These are phyloP conservation scores for Pseudachorutes palmiensis DNA, from an alignment of 1,140 invertebrate genomes.

Conservation along the genomic window DNA sequence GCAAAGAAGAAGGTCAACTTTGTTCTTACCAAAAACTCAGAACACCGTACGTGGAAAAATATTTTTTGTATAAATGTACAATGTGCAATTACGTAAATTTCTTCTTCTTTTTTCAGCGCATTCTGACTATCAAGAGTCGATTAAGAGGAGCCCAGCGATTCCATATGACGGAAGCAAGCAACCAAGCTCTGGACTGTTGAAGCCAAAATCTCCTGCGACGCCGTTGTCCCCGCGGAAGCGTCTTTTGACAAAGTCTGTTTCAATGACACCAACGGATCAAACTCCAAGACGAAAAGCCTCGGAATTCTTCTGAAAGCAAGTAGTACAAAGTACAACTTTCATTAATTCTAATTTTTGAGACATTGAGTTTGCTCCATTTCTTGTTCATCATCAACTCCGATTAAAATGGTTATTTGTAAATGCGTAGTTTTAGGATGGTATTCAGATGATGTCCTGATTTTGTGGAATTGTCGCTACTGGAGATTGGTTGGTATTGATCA, in stretches of 20 bases:
- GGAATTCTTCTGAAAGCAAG: slow-evolving; percentile 6
- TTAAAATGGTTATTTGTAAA: too few species aligned
- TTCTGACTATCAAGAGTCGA: slow-evolving; percentile 57
- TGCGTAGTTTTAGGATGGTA: too few species aligned
- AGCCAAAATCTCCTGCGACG: slow-evolving; percentile 39
- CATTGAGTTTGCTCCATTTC: too few species aligned
- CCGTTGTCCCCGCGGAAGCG: neutral
- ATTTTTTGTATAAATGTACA: neutral
- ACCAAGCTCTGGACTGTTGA: slow-evolving; percentile 58
- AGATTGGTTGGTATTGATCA: too few species aligned
- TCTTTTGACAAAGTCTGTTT: neutral
- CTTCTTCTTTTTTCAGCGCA: slow-evolving; percentile 28
- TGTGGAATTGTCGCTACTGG: too few species aligned
- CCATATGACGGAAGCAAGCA: slow-evolving; percentile 60
- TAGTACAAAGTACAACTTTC: too few species aligned
- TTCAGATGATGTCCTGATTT: too few species aligned
- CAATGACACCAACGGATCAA: neutral
- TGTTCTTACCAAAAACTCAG: slow-evolving; percentile 22
- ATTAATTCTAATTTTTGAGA: too few species aligned
- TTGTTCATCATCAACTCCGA: too few species aligned
- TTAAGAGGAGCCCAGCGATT: slow-evolving; percentile 58
- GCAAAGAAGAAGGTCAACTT: slow-evolving; percentile 20
- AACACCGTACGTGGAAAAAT: slow-evolving; percentile 19
- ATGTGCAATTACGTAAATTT: neutral
- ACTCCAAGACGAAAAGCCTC: neutral